Evolutionary conservation across 2,888 invertebrate genomes (phyloP).

Genomic region (Blastobasis adustella): DNA sequence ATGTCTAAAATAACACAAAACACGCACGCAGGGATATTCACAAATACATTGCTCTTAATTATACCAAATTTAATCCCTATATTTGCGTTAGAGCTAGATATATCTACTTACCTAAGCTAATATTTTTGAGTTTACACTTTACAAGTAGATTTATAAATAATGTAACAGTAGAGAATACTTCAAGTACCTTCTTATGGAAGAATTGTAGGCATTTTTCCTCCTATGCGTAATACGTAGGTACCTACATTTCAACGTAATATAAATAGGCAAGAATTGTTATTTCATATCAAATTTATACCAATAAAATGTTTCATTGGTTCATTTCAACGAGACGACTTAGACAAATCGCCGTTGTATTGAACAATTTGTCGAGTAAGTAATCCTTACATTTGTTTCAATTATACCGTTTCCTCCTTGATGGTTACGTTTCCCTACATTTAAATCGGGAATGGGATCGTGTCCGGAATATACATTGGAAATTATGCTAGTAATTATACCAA

Average conservation of each 20-base stretch:
- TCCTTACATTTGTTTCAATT: slow-evolving; percentile 72
- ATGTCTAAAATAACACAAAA: slow-evolving; percentile 2
- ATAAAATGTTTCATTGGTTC: slow-evolving; percentile 50
- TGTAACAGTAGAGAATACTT: no score
- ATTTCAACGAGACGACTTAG: slow-evolving; percentile 55
- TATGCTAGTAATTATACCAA: slow-evolving; percentile 34
- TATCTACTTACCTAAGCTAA: no score
- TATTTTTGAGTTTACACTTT: no score
- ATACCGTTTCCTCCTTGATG: slow-evolving; percentile 58
- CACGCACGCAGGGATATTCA: neutral
- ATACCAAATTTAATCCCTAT: no score
- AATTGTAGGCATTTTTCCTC: no score
- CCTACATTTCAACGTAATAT: no score
- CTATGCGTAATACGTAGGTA: no score
- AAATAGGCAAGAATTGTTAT: neutral
- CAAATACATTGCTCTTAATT: neutral
- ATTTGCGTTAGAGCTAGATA: no score
- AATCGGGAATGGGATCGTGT: slow-evolving; percentile 49
- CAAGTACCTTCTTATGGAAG: no score
- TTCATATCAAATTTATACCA: slow-evolving; percentile 37
- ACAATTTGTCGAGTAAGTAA: slow-evolving; percentile 73
- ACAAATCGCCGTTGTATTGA: slow-evolving; percentile 71
- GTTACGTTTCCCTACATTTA: slow-evolving; percentile 47
- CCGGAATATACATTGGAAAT: slow-evolving; percentile 44
- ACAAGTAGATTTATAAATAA: no score